Conservation (phyloP, 2,797 vertebrate species). For the Hemitrygon akajei region DNA sequence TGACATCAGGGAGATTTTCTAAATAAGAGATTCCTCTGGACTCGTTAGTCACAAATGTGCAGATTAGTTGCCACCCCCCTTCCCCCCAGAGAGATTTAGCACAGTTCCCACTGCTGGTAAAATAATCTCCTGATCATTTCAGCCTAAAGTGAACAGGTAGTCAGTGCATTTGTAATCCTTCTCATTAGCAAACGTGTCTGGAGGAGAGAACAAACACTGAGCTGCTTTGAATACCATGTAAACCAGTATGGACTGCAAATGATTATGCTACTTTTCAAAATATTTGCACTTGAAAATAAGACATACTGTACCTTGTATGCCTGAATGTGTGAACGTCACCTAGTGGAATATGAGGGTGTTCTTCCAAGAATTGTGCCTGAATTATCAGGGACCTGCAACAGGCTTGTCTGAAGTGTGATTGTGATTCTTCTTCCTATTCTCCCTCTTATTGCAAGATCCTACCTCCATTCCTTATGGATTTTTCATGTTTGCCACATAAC, state of each 20-base stretch:
- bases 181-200: not conserved
- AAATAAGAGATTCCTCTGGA: not conserved
- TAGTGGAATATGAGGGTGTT: not conserved
- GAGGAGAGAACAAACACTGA: not conserved
- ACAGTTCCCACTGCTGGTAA: not conserved
- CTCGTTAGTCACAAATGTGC: not conserved
- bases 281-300: not conserved
- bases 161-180: not conserved
- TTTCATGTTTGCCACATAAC: not conserved
- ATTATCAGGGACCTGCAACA: not conserved
- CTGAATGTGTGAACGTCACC: not conserved
- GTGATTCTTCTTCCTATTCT: not conserved
- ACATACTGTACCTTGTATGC: too few species aligned
- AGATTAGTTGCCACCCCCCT: not conserved
- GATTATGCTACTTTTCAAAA: not conserved
- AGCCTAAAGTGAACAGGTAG: not conserved
- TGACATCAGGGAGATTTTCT: not conserved
- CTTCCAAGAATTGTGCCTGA: not conserved
- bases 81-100: not conserved
- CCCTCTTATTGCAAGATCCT: not conserved
- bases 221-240: not conserved
- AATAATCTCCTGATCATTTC: not conserved
- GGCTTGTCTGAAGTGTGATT: not conserved
- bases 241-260: not conserved
- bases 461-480: not conserved